Conservation (phyloP, 92 coral and sea anemone species). For the Nematostella vectensis region DNA sequence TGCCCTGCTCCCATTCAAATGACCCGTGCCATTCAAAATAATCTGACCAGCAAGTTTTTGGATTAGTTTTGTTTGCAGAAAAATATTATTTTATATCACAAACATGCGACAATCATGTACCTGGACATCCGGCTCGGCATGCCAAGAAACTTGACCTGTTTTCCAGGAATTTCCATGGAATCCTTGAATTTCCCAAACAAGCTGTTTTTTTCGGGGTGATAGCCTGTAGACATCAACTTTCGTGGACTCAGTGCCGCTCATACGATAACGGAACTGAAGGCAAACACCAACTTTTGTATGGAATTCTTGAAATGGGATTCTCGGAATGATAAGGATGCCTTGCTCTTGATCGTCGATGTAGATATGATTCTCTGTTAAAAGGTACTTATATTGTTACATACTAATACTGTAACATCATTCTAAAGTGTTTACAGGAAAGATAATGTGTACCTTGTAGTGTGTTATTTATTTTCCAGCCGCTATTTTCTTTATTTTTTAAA, state of each 20-base stretch:
- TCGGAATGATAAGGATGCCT: constrained; percentile 3
- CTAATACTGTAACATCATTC: background rate
- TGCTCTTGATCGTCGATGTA: background rate
- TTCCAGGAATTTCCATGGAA: constrained; percentile 44
- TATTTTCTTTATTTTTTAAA: no score
- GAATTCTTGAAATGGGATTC: background rate
- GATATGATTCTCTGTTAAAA: background rate
- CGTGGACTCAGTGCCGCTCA: constrained; percentile 9
- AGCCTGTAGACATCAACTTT: constrained; percentile 13
- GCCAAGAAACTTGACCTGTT: constrained; percentile 35
- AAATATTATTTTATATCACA: no score
- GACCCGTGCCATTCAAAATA: constrained; percentile 31
- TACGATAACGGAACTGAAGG: constrained; percentile 23
- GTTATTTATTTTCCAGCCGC: no score
- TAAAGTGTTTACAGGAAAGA: background rate
- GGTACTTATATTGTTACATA: no score
- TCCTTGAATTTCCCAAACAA: constrained; percentile 26
- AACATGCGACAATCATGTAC: no score
- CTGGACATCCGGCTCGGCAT: constrained; percentile 6
- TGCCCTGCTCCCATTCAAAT: constrained; percentile 9
- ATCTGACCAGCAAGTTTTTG: no score
- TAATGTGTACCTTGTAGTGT: background rate
- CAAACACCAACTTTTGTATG: constrained; percentile 11
- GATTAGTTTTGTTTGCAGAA: no score
- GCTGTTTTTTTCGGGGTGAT: constrained; percentile 1